phyloP scores from a whole-genome alignment of 2,113 vertebrate genomes.

The Elephas maximus region DNA sequence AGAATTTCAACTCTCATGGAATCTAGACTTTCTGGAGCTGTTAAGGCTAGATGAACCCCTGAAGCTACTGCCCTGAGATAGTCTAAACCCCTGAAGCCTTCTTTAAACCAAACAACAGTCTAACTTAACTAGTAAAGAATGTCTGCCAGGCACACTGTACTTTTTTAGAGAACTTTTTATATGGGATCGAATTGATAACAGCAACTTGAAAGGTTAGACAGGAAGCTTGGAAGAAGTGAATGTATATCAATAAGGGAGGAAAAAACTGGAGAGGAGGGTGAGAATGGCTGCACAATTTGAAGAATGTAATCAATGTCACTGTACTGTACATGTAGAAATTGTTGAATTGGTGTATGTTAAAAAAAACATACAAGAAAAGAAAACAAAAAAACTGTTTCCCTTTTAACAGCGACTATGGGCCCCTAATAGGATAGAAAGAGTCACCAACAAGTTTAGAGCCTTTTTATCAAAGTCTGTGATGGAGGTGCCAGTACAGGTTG shows the following conservation, averaged over 20 bases:
- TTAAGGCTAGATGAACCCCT: too few relatives aligned
- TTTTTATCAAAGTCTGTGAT: constrained; percentile 6
- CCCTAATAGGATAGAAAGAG: not conserved
- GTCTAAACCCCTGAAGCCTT: not conserved
- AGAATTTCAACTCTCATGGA: not conserved
- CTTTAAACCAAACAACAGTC: not conserved
- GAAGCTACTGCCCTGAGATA: not conserved
- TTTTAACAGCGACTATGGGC: not conserved
- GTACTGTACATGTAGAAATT: too few relatives aligned
- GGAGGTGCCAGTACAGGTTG: not conserved
- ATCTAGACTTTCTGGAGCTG: too few relatives aligned
- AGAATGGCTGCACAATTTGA: not conserved
- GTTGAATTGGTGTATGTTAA: too few relatives aligned
- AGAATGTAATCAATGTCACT: not conserved
- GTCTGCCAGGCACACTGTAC: not conserved
- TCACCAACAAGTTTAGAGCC: not conserved
- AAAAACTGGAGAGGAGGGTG: not conserved
- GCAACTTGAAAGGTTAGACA: not conserved
- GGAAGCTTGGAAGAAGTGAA: not conserved
- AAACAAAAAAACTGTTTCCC: not conserved
- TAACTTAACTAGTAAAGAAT: not conserved
- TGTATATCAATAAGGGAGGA: not conserved
- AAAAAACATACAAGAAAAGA: too few relatives aligned
- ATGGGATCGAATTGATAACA: not conserved
- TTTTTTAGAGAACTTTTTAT: too few relatives aligned